Conservation (phyloP, 2,888 invertebrate genomes). For the Melitaea athalia region DNA sequence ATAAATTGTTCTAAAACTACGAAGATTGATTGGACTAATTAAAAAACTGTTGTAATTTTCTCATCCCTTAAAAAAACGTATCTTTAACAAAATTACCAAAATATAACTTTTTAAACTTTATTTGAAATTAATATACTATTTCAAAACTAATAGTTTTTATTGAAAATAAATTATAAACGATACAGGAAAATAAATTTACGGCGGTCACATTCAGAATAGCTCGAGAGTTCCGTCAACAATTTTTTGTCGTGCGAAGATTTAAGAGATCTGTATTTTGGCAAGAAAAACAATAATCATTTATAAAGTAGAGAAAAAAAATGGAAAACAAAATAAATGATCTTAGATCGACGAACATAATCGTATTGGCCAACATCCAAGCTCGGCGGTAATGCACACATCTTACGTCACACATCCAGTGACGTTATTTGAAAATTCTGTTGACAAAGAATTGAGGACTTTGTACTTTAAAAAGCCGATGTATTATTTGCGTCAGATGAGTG, state of each 20-base stretch:
- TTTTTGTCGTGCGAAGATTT: not conserved
- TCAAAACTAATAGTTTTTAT: too few relatives aligned
- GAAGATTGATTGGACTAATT: too few relatives aligned
- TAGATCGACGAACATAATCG: not conserved
- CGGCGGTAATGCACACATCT: conserved; percentile 18
- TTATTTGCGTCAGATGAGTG: conserved; percentile 4
- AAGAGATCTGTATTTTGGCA: not conserved
- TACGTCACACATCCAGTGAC: conserved; percentile 33
- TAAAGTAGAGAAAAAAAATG: not conserved
- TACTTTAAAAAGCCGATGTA: conserved; percentile 1
- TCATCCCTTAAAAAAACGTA: too few relatives aligned
- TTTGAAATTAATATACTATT: too few relatives aligned
- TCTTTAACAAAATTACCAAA: too few relatives aligned
- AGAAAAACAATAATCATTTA: not conserved
- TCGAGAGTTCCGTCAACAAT: not conserved
- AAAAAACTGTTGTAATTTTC: too few relatives aligned
- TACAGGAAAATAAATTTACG: too few relatives aligned
- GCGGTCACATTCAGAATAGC: too few relatives aligned
- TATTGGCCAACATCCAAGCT: conserved; percentile 34
- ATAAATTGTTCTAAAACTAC: too few relatives aligned
- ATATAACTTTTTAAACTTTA: too few relatives aligned
- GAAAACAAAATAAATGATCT: not conserved
- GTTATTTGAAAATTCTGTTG: conserved; percentile 24
- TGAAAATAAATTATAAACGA: too few relatives aligned
- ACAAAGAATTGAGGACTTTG: conserved; percentile 24